Base-by-base conservation (phyloP, 2,888 invertebrate genomes). In the Aporophyla lueneburgensis region DNA sequence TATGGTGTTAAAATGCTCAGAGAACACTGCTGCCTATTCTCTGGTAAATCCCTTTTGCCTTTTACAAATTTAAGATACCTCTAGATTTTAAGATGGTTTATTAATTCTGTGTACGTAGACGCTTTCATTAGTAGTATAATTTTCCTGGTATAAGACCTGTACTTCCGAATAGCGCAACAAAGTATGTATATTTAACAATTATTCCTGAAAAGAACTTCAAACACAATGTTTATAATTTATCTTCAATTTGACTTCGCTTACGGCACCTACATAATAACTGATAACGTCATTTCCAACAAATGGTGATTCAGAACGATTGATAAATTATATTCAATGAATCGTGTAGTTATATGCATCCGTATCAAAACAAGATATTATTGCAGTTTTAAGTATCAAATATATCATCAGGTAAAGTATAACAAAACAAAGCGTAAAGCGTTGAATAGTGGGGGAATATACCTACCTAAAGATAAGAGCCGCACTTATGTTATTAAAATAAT, bases 301-400 rank as follows among this genome's bases (percentile, higher is more conserved):
- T 76, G 43, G 61, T 86, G 78, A 86, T 67, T 81, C 76, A 81
- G 33, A 40, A 56, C 24, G 46, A 71, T 83, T 74, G 63, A 76
- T 70, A 81, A 72, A 75, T 81, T 75, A 72, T 61, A 54, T 56
- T 62, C 49, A 71, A 51, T 75, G 53, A 72, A 61, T 65, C 40
- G 58, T 63, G 16, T 43, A 12, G 49, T 21, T 56, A 24, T 53
- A 77, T 63, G 63, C 56, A 78, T 21, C 14, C 21, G 16, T 65
- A 62, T 77, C 62, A 69, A 19, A 77, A 43, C n/a, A 76, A 69
- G 43, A 54, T 62, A 69, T 43, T 14, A 56, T 21, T 69, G 21
- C 43, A 69, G 62, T 62, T 40, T 49, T 40, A 24, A 49, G 43
- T 54, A 27, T 33, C 5, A 16, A 53, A 61, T 10, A 5, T 46